Evolutionary conservation across 2,113 vertebrate species (phyloP).

Genomic region (Hiodon alosoides): DNA sequence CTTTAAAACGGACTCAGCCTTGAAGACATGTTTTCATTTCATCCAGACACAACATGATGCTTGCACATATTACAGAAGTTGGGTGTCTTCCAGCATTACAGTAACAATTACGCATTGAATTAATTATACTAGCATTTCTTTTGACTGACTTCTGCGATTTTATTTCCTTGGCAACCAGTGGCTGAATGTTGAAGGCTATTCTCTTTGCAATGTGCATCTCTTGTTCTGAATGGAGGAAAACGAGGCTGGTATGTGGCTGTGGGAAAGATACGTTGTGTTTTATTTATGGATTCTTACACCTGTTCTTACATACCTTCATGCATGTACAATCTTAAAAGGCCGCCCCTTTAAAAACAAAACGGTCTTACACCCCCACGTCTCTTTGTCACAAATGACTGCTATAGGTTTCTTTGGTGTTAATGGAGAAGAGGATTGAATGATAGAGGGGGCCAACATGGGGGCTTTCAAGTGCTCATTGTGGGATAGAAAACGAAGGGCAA

Average conservation of each 20-base stretch:
- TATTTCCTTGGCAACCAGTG: not conserved
- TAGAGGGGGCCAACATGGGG: not conserved
- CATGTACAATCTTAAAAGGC: not conserved
- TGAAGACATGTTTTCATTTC: not conserved
- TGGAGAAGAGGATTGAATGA: not conserved
- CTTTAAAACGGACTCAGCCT: not conserved
- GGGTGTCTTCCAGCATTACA: not conserved
- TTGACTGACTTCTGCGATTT: not conserved
- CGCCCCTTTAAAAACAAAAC: not conserved
- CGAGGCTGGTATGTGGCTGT: not conserved
- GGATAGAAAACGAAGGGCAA: not conserved
- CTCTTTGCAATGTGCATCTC: not conserved
- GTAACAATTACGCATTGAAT: not conserved
- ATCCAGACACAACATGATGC: not conserved
- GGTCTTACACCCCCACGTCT: too few relatives aligned
- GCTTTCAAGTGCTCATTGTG: not conserved
- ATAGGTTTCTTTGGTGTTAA: too few relatives aligned
- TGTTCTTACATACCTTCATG: not conserved
- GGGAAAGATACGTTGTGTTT: not conserved
- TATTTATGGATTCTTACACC: not conserved
- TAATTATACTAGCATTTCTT: not conserved
- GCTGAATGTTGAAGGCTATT: not conserved
- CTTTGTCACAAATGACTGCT: too few relatives aligned
- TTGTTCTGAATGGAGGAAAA: not conserved
- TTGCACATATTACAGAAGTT: not conserved